Conservation (phyloP, 2,113 vertebrate genomes). For the Pimephales promelas region DNA sequence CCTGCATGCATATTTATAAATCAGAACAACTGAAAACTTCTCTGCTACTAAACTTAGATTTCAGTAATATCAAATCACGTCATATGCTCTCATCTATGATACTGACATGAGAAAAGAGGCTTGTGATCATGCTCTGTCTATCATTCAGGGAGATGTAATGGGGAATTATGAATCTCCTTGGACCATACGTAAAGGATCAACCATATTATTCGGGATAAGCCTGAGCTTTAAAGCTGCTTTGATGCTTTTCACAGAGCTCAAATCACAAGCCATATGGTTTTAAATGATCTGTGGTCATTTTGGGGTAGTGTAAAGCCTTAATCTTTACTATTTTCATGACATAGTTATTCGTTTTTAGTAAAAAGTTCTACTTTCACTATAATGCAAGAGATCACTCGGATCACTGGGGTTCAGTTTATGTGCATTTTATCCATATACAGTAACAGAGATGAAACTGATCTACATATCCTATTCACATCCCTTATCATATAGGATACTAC, state of each 20-base stretch:
- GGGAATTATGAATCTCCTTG: conserved; percentile 29
- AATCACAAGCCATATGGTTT: conserved; percentile 24
- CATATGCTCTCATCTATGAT: conserved; percentile 27
- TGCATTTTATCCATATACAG: neutral
- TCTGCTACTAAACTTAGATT: conserved; percentile 1
- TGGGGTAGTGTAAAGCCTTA: neutral
- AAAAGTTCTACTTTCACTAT: neutral
- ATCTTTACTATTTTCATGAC: conserved; percentile 1
- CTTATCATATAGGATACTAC: neutral
- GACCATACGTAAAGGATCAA: conserved; percentile 31
- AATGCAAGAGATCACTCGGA: neutral
- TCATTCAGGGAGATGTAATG: conserved; percentile 30
- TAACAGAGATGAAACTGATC: neutral
- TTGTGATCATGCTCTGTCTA: conserved; percentile 1
- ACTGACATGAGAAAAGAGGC: conserved; percentile 6
- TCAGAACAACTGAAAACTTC: neutral
- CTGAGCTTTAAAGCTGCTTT: conserved; percentile 31
- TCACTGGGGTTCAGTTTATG: neutral
- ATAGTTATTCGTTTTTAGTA: no score
- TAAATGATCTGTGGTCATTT: conserved; percentile 30
- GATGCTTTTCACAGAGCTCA: conserved; percentile 1
- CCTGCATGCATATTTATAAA: neutral
- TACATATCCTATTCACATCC: neutral
- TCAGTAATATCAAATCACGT: neutral
- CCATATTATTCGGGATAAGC: conserved; percentile 33